Base-by-base conservation (phyloP, 64 coral and sea anemone genomes). In the Pocillopora damicornis region DNA sequence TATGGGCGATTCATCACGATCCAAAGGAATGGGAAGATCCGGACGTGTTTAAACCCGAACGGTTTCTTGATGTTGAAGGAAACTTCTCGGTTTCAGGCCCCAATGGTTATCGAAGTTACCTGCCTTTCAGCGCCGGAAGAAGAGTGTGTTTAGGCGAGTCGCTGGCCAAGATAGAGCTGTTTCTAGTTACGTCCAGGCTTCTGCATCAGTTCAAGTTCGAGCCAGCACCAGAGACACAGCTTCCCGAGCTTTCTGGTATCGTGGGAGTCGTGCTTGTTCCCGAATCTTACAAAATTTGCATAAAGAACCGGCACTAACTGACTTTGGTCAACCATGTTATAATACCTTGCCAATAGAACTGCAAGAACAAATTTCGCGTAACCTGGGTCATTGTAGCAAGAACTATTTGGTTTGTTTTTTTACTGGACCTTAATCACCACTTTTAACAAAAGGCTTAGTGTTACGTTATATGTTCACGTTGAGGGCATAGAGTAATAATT, bases 1-100 rank as follows among this genome's bases (percentile, higher is more conserved):
- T 93, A 13, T 93, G 87, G 86, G 86, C 86, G 67, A 89, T 93
- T 35, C 91, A 93, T 22, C 91, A 93, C 15, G 86, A 93, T 37
- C 37, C 63, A 4, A 15, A 78, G 34, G 86, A 93, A 60, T 89
- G 91, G 91, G 91, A 93, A 9, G 63, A 78, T 60, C 91, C 91
- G 2, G 61, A 65, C 9, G 37, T 60, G 35, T 89, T 93, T 23
- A 51, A 87, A 15, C 90, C 90, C 5, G 85, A 65, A 18, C 74
- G 90, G 11, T 91, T 91, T 37, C 36, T 93, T 37, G 79, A 93
- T 22, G 35, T 67, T 14, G 17, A 89, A 35, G 91, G 91, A 11
- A 59, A 88, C 61, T 77, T 89, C 37, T 37, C 88, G 13, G 77
- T 80, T 13, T 22, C 88, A 34, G 86, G 86, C 22, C 63, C 79